Conservation (phyloP, 2,888 invertebrate species). For the Ormyrus thymus region DNA sequence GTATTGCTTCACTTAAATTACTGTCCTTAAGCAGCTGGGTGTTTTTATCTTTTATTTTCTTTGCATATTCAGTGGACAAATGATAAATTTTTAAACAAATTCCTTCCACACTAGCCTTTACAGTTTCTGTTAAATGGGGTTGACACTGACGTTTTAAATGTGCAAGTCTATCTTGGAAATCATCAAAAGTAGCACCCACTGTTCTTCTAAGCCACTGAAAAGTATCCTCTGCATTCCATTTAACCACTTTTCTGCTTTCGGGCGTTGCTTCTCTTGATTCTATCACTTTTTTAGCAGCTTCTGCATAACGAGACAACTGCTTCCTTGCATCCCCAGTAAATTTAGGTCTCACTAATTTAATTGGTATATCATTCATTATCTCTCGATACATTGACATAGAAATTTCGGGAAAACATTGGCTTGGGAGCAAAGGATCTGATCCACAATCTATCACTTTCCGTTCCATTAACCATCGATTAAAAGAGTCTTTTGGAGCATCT, state of each 20-base stretch:
- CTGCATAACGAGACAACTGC: slow-evolving; percentile 94
- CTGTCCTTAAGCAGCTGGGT: slow-evolving; percentile 90
- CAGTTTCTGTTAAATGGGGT: slow-evolving; percentile 95
- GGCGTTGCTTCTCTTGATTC: slow-evolving; percentile 94
- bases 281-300: slow-evolving; percentile 97
- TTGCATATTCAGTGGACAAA: slow-evolving; percentile 92
- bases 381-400: slow-evolving; percentile 97
- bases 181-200: slow-evolving; percentile 94
- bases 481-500: slow-evolving; percentile 96
- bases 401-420: slow-evolving; percentile 93
- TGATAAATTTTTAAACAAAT: slow-evolving; percentile 96
- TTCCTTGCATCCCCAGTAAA: slow-evolving; percentile 97
- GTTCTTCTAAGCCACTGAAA: slow-evolving; percentile 96
- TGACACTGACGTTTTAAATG: slow-evolving; percentile 97
- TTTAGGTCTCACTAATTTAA: slow-evolving; percentile 95
- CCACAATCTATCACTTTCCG: slow-evolving; percentile 89
- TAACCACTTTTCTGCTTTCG: slow-evolving; percentile 96
- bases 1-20: slow-evolving; percentile 80
- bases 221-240: slow-evolving; percentile 99
- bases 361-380: slow-evolving; percentile 98
- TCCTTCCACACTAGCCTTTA: slow-evolving; percentile 95
- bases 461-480: slow-evolving; percentile 97
- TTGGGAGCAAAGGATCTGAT: slow-evolving; percentile 92
- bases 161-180: slow-evolving; percentile 89
- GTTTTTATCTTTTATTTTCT: slow-evolving; percentile 92